These are phyloP conservation scores for Trachurus trachurus DNA, from an alignment of 2,797 vertebrate genomes.

Conservation along the genomic window DNA sequence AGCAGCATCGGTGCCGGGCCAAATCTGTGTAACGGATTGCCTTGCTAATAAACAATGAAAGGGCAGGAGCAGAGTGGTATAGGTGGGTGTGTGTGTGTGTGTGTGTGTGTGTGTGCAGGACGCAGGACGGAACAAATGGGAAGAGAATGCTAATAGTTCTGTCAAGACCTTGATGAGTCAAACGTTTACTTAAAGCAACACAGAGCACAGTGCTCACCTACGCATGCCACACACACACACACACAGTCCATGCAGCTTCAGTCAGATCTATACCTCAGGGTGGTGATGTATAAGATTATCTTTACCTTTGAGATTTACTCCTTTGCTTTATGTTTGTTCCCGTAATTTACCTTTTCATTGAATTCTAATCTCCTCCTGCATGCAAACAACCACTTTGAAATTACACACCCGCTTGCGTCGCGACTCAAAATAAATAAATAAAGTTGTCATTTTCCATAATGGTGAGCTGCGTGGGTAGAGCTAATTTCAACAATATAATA, in stretches of 20 bases:
- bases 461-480: neutral
- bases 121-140: constrained; percentile 59
- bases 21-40: constrained; percentile 86
- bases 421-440: constrained; percentile 50
- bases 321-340: constrained; percentile 21
- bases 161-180: constrained; percentile 80
- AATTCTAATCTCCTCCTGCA: constrained; percentile 29
- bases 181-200: constrained; percentile 44
- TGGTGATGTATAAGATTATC: neutral
- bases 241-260: neutral
- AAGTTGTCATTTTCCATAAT: constrained; percentile 37
- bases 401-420: constrained; percentile 37
- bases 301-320: constrained; percentile 8
- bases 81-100: constrained; percentile 27
- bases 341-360: constrained; percentile 13
- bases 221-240: too few species aligned
- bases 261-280: neutral
- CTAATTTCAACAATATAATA: constrained; percentile 49
- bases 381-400: constrained; percentile 53
- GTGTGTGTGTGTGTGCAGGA: constrained; percentile 17
- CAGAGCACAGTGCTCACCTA: neutral
- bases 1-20: constrained; percentile 31
- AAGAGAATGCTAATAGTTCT: constrained; percentile 86
- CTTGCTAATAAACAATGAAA: constrained; percentile 89
- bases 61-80: constrained; percentile 64